Percentiles rank a stretch among this genome's conserved stretches.
These are phyloP conservation scores for Machimus atricapillus DNA, from an alignment of 2,888 invertebrate genomes.

Conservation along the genomic window DNA sequence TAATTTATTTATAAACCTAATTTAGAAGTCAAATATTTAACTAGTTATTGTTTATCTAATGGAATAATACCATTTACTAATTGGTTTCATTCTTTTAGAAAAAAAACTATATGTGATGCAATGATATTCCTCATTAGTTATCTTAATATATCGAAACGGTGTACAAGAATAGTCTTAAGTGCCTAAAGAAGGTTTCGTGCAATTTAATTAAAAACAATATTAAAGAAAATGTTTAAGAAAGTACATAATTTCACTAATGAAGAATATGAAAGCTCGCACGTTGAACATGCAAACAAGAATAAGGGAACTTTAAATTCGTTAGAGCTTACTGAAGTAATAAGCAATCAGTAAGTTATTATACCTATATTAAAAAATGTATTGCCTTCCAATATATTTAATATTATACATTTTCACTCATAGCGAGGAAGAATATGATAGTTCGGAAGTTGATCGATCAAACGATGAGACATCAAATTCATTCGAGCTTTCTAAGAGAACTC, in stretches of 20 bases:
- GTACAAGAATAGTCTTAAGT: not conserved
- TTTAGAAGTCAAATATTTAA: not conserved
- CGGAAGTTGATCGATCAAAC: not conserved
- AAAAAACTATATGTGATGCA: not conserved
- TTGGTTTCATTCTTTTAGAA: not conserved
- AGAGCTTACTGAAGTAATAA: not conserved
- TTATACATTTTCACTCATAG: not conserved
- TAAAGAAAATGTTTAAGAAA: not conserved
- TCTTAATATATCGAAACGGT: not conserved
- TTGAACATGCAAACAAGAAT: not conserved
- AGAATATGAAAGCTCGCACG: not conserved
- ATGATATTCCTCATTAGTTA: not conserved
- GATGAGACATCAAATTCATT: not conserved
- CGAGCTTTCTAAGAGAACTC: not conserved
- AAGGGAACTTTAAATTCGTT: not conserved
- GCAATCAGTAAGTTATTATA: not conserved
- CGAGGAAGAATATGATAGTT: not conserved
- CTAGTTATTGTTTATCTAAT: not conserved
- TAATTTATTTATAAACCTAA: not conserved
- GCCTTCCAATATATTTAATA: not conserved
- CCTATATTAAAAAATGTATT: too few species aligned
- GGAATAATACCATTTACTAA: not conserved
- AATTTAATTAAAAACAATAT: not conserved
- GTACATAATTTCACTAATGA: not conserved
- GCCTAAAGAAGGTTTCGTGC: not conserved